phyloP scores from a whole-genome alignment of 1,140 invertebrate genomes.

The Drosophila saltans region DNA sequence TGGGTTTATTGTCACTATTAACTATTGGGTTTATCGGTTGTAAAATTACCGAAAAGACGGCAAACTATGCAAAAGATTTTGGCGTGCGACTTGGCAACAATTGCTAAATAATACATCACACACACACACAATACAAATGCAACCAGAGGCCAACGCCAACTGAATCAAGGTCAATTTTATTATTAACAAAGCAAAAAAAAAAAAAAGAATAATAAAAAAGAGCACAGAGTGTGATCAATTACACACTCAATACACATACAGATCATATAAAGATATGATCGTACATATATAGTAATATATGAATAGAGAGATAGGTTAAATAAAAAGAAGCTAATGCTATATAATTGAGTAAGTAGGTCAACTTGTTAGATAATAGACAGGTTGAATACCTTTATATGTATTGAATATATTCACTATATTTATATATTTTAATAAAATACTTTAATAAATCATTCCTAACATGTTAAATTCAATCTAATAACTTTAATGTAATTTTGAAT shows the following conservation, averaged over 20 bases:
- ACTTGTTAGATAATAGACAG: not conserved
- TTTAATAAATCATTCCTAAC: too few species aligned
- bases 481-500: too few species aligned
- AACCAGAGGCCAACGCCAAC: conserved; percentile 40
- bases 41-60: conserved; percentile 48
- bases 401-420: too few species aligned
- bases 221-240: not conserved
- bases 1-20: conserved; percentile 26
- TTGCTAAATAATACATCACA: conserved; percentile 74
- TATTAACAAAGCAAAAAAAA: conserved; percentile 34
- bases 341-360: not conserved
- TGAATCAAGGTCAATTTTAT: conserved; percentile 43
- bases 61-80: conserved; percentile 41
- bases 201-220: not conserved
- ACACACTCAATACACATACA: not conserved
- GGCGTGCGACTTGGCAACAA: conserved; percentile 52
- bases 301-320: too few species aligned
- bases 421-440: too few species aligned
- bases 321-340: too few species aligned
- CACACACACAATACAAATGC: conserved; percentile 39
- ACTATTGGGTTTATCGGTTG: conserved; percentile 26
- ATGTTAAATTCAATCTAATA: too few species aligned
- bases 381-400: too few species aligned
- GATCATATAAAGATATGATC: not conserved
- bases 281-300: too few species aligned